A percentile compares a stretch with the other conserved stretches of the same genome.
phyloP scores from a whole-genome alignment of 2,888 invertebrate species.

The Machimus rusticus region DNA sequence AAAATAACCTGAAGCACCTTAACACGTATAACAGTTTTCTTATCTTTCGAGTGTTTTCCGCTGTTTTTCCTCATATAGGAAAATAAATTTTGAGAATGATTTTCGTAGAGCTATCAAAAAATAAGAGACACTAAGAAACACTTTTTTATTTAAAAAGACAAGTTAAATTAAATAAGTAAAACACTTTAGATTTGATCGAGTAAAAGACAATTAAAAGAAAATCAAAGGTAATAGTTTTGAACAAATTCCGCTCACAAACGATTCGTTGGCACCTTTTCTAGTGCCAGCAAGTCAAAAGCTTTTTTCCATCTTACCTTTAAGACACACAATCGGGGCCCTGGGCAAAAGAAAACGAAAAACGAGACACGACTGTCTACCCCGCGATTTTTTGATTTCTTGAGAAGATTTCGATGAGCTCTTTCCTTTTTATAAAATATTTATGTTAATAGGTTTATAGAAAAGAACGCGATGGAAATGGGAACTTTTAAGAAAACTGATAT shows the following conservation, averaged over 20 bases:
- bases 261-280: not conserved
- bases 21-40: not conserved
- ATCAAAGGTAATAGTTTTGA: not conserved
- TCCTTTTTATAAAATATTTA: not conserved
- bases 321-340: not conserved
- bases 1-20: not conserved
- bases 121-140: too few relatives aligned
- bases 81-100: not conserved
- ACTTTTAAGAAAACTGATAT: too few relatives aligned
- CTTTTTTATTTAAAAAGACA: too few relatives aligned
- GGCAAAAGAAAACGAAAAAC: not conserved
- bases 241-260: not conserved
- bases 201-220: not conserved
- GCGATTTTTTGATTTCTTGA: not conserved
- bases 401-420: not conserved
- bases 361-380: not conserved
- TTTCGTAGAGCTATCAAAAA: too few relatives aligned
- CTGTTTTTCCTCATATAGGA: not conserved
- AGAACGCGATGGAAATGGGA: not conserved
- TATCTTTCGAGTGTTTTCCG: not conserved
- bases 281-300: slow-evolving; percentile 31
- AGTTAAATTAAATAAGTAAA: too few relatives aligned
- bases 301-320: not conserved
- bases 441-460: not conserved
- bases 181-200: not conserved